phyloP scores from a whole-genome alignment of 2,113 vertebrate species.

The Zeus faber region DNA sequence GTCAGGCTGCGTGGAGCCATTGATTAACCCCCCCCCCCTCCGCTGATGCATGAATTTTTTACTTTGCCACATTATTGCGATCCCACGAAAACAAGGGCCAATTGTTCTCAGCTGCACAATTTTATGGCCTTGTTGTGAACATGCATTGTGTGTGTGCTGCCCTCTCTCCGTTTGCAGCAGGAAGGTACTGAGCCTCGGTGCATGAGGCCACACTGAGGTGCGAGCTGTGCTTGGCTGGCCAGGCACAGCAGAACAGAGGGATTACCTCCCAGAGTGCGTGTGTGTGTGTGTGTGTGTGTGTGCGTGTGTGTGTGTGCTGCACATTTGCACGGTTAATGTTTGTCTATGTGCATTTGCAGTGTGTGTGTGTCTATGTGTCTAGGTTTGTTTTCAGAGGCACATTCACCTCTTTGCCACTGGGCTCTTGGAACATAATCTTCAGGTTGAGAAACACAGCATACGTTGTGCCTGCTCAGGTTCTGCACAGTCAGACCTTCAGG shows the following conservation, averaged over 20 bases:
- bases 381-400: conserved; percentile 45
- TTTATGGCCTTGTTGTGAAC: conserved; percentile 1
- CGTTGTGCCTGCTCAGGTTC: not conserved
- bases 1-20: too few relatives aligned
- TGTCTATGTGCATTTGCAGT: not conserved
- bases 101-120: too few relatives aligned
- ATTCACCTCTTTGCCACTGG: conserved; percentile 32
- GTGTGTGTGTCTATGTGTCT: conserved; percentile 6
- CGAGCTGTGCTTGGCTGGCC: conserved; percentile 61
- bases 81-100: too few relatives aligned
- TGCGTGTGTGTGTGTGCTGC: too few relatives aligned
- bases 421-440: conserved; percentile 31
- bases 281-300: conserved; percentile 8
- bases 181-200: conserved; percentile 37
- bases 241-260: conserved; percentile 57
- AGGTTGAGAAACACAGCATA: conserved; percentile 15
- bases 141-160: too few relatives aligned
- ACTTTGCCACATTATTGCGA: too few relatives aligned
- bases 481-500: too few relatives aligned
- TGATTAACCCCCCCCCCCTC: too few relatives aligned
- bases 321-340: conserved; percentile 1
- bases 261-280: conserved; percentile 55
- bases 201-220: conserved; percentile 64
- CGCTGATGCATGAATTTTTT: too few relatives aligned
- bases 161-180: conserved; percentile 28